Evolutionary conservation across 92 coral and sea anemone species (phyloP).

Genomic region (Palythoa heliodiscus): DNA sequence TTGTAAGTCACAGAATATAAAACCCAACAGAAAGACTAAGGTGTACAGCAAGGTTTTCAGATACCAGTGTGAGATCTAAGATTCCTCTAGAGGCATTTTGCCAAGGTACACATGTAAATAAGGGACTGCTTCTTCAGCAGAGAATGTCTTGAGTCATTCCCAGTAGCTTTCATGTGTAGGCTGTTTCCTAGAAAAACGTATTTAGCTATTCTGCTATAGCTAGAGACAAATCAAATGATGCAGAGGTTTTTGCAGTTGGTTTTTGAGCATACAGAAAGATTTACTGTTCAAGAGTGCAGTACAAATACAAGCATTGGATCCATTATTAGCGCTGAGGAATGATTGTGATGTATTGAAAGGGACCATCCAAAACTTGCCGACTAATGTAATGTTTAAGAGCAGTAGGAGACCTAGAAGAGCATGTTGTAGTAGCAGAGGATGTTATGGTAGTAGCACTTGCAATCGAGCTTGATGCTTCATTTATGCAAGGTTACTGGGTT

Average conservation of each 20-base stretch:
- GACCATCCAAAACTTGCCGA: background rate
- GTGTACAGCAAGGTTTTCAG: conserved; percentile 3
- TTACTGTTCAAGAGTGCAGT: background rate
- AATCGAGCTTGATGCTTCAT: background rate
- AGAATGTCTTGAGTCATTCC: background rate
- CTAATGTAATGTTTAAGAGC: background rate
- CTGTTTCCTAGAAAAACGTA: background rate
- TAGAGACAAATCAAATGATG: background rate
- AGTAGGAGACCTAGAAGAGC: background rate
- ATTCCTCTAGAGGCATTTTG: background rate
- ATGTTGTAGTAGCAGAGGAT: background rate
- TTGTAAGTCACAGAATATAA: conserved; percentile 8
- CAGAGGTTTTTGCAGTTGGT: background rate
- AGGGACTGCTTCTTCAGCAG: background rate
- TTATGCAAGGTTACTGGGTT: background rate
- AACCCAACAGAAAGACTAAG: conserved; percentile 29
- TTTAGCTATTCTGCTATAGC: background rate
- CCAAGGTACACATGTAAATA: background rate
- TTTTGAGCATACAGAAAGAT: background rate
- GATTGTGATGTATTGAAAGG: background rate
- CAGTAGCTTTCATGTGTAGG: background rate
- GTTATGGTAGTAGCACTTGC: background rate
- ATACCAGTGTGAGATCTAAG: background rate
- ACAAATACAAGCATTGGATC: background rate
- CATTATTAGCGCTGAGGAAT: background rate